phyloP scores from a whole-genome alignment of 2,113 vertebrate genomes.

The Stictonetta naevosa region DNA sequence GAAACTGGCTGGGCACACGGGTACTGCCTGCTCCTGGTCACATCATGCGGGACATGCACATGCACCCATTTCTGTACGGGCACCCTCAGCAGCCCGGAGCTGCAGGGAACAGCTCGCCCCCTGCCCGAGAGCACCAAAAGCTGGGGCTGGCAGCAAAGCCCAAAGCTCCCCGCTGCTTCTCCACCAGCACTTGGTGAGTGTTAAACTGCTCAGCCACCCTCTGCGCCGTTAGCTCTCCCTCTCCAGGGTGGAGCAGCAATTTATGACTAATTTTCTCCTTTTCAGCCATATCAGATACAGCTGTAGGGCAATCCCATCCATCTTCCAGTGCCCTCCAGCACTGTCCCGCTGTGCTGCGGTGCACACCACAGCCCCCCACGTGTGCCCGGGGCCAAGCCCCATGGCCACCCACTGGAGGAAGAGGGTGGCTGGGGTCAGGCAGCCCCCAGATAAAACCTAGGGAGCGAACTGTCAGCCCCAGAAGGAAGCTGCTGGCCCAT shows the following conservation, averaged over 20 bases:
- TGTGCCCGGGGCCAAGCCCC: not conserved
- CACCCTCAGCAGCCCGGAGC: rapidly evolving
- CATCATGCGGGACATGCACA: rapidly evolving
- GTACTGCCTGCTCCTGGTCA: not conserved
- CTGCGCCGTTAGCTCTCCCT: not conserved
- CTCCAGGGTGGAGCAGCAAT: not conserved
- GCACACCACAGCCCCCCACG: rapidly evolving
- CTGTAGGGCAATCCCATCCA: not conserved
- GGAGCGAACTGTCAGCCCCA: not conserved
- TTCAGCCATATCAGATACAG: not conserved
- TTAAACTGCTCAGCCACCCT: not conserved
- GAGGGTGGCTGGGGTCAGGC: rapidly evolving
- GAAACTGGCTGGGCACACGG: not conserved
- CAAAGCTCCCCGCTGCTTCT: not conserved
- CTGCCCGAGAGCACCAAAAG: rapidly evolving
- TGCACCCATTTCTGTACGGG: rapidly evolving
- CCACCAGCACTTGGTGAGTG: not conserved
- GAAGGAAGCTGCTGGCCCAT: not conserved
- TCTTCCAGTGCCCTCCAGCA: not conserved
- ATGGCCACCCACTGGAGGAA: not conserved
- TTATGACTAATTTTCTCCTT: conserved; percentile 8
- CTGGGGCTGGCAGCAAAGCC: not conserved
- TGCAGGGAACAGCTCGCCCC: rapidly evolving
- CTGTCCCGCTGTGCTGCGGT: not conserved
- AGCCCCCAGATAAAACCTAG: rapidly evolving